Evolutionary conservation across 23 tunicate genomes (phyloP), one percentile per base, ranked within the genome.

Genomic region (Ciona savignyi): DNA sequence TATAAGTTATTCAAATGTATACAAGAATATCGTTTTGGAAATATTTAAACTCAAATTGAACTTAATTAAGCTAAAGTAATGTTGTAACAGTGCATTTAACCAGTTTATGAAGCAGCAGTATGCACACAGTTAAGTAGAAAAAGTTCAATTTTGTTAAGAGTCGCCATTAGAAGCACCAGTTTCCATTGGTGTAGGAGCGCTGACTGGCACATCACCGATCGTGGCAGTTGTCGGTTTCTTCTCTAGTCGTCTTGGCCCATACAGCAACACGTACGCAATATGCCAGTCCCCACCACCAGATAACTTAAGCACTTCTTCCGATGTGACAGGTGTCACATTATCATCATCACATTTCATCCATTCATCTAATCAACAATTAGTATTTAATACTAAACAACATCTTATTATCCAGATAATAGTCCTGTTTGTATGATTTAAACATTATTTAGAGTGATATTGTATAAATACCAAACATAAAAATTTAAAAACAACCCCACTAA

Each of bases 231-330:
- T 67, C 29, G 31, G 60, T 4, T 64, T 31, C 0, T 67, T 65
- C 42, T 70, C 85, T 60, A 93, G 60, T 22, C 83, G 93, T 4
- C 80, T 51, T 11, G 98, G 88, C 60, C 92, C 98, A 33, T 85
- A 93, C 29, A 93, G 73, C 19, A 86, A 74, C 49, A 93, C 74
- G 66, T 93, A 93, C 1, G 98, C 98, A 23, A 86, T 86, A 73
- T 93, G 98, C 98, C 98, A 93, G 73, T 93, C 98, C 6, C 98
- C 98, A 20, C 98, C 98, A 27, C 98, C 98, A 30, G 98, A 93
- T 4, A 93, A 73, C 63, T 85, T 85, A 1, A 93, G 66, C 11
- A 93, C 86, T 23, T 93, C 98, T 63, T 93, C 98, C 22, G 81
- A 72, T 27, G 88, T 77, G 34, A 80, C 87, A 30, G 92, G 88